Evolutionary conservation across 2,113 vertebrate species (phyloP).

Genomic region (Elgaria multicarinata): DNA sequence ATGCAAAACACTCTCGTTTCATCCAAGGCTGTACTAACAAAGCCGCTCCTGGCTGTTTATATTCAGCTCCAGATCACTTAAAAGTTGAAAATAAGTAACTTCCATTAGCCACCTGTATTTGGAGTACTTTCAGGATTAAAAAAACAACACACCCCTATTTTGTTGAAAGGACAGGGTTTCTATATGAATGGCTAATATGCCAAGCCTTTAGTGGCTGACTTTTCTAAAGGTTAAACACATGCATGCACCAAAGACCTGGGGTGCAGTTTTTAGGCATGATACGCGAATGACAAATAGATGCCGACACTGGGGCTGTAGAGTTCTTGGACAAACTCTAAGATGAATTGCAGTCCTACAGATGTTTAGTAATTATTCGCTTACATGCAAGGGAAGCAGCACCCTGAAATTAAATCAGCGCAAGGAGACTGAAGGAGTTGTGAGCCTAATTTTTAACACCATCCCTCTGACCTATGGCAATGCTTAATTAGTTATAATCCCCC

Average conservation of each 20-base stretch:
- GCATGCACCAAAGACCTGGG: background rate
- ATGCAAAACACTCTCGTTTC: slow-evolving; percentile 3
- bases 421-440: slow-evolving; percentile 62
- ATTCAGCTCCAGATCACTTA: background rate
- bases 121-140: background rate
- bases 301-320: background rate
- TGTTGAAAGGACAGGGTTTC: slow-evolving; percentile 35
- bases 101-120: background rate
- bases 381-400: slow-evolving; percentile 33
- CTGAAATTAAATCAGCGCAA: slow-evolving; percentile 64
- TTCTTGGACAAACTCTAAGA: slow-evolving; percentile 50
- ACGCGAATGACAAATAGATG: background rate
- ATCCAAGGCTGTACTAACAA: background rate
- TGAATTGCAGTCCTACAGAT: slow-evolving; percentile 56
- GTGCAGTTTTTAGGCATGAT: background rate
- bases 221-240: slow-evolving; percentile 15
- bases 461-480: slow-evolving; percentile 61
- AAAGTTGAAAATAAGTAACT: slow-evolving; percentile 42
- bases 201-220: slow-evolving; percentile 38
- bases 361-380: slow-evolving; percentile 43
- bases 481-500: slow-evolving; percentile 69
- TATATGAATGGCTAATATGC: slow-evolving; percentile 23
- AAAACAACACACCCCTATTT: slow-evolving; percentile 4
- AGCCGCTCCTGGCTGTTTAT: background rate
- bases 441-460: slow-evolving; percentile 62